Base-by-base conservation (phyloP, 2,888 invertebrate genomes). In the Allygus modestus region DNA sequence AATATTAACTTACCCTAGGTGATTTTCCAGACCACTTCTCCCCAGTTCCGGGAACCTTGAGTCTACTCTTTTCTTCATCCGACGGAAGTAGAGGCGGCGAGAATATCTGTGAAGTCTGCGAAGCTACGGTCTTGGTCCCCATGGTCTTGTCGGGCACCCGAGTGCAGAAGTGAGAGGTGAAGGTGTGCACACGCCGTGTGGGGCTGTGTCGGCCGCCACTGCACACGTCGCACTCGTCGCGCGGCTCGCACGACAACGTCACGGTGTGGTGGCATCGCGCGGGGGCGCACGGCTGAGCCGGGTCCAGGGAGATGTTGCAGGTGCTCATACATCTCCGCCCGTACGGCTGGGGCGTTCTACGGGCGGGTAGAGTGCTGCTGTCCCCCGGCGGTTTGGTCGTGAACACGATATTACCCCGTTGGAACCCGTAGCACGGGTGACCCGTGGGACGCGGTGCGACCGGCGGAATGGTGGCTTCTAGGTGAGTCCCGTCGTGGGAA, bases 281-380 rank as follows among this genome's bases (percentile, higher is more conserved):
- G 9, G 93, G 69, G 1, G 51, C 58, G 23, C 26, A 37, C 17
- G 43, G 65, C 31, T 51, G 79, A 15, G 73, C 93, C 23, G 79
- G 79, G 79, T 79, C 79, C 71, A 95, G 91, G 17, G 93, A 92
- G 83, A 95, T 95, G 88, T 93, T 94, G 88, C 94, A 95, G 0
- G 94, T 94, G 89, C 94, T 95, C 86, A 92, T 92, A 88, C 94
- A 94, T 84, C 92, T 90, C 5, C 92, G 89, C 86, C 91, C 91
- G 86, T 91, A 91, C 0, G 91, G 90, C 75, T 90, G 90, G 87
- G n/a, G 89, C 88, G 0, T 77, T 85, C 9, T 89, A 89, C 83
- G 7, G 23, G 41, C 20, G 7, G 91, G 89, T 87, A 93, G 92
- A 88, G 93, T 93, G 86, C 91, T 91, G 86, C 92, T 92, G 12